These are phyloP conservation scores for Psittacula echo DNA, from an alignment of 2,797 vertebrate species.

Conservation along the genomic window DNA sequence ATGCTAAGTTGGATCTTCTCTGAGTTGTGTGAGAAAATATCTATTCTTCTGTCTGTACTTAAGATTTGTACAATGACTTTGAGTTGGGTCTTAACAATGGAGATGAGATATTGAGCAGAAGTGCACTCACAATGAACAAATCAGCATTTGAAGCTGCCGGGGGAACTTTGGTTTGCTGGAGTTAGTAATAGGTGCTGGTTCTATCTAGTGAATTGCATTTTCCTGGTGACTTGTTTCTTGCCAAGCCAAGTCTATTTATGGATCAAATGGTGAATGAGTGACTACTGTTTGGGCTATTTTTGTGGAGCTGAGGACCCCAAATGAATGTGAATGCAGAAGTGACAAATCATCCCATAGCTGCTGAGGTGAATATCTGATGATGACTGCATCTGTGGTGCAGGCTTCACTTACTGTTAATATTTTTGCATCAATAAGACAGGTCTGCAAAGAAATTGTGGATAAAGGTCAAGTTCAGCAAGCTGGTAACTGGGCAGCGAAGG, in stretches of 20 bases:
- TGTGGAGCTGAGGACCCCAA: background rate
- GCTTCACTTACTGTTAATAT: background rate
- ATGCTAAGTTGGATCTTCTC: background rate
- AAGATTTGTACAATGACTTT: background rate
- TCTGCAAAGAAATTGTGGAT: background rate
- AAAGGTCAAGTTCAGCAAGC: background rate
- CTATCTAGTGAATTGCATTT: slow-evolving; percentile 21
- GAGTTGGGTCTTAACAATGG: background rate
- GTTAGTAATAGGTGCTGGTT: background rate
- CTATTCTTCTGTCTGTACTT: background rate
- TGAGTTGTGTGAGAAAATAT: background rate
- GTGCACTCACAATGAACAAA: background rate
- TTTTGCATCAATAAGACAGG: background rate
- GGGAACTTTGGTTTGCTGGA: background rate
- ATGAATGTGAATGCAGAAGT: slow-evolving; percentile 13
- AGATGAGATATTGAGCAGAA: background rate
- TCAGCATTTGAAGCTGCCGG: background rate
- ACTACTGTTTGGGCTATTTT: slow-evolving; percentile 5
- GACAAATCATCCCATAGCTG: slow-evolving; percentile 3
- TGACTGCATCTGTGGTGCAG: slow-evolving; percentile 29
- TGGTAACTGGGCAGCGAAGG: background rate
- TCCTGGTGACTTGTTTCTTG: slow-evolving; percentile 27
- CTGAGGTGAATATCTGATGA: slow-evolving; percentile 31
- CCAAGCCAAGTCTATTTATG: slow-evolving; percentile 28
- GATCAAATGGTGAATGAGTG: background rate